phyloP scores from a whole-genome alignment of 2,797 vertebrate genomes.

The Staurois parvus region DNA sequence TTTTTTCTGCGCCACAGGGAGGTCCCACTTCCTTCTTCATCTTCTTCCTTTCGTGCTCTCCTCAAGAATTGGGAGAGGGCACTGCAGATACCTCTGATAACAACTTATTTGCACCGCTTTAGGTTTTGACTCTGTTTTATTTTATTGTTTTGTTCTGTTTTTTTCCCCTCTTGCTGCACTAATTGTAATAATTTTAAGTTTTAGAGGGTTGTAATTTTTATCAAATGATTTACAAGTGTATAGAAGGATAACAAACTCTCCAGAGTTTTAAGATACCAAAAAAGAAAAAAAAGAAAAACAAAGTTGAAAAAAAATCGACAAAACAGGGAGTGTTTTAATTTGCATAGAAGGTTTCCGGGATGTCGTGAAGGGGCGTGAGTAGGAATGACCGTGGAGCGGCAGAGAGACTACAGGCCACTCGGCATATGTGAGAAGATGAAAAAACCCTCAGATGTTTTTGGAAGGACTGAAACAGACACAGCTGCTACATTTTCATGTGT shows the following conservation, averaged over 20 bases:
- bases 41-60: not conserved
- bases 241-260: not conserved
- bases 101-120: slow-evolving; percentile 16
- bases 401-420: slow-evolving; percentile 6
- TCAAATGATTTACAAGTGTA: slow-evolving; percentile 10
- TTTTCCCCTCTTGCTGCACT: slow-evolving; percentile 9
- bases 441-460: not conserved
- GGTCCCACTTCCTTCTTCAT: not conserved
- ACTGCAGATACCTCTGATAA: slow-evolving; percentile 32
- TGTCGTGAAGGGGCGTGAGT: slow-evolving; percentile 24
- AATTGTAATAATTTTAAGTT: slow-evolving; percentile 33
- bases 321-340: not conserved
- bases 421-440: slow-evolving; percentile 8
- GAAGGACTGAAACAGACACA: slow-evolving; percentile 56
- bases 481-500: slow-evolving; percentile 64
- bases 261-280: slow-evolving; percentile 34
- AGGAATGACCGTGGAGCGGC: not conserved
- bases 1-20: slow-evolving; percentile 6
- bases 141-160: not conserved
- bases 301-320: slow-evolving; percentile 10
- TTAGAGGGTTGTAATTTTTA: slow-evolving; percentile 50
- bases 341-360: slow-evolving; percentile 38
- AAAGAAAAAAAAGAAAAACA: not conserved
- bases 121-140: not conserved
- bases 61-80: not conserved